These are phyloP conservation scores for Nettapus auritus DNA, from an alignment of 2,113 vertebrate species.

Conservation along the genomic window DNA sequence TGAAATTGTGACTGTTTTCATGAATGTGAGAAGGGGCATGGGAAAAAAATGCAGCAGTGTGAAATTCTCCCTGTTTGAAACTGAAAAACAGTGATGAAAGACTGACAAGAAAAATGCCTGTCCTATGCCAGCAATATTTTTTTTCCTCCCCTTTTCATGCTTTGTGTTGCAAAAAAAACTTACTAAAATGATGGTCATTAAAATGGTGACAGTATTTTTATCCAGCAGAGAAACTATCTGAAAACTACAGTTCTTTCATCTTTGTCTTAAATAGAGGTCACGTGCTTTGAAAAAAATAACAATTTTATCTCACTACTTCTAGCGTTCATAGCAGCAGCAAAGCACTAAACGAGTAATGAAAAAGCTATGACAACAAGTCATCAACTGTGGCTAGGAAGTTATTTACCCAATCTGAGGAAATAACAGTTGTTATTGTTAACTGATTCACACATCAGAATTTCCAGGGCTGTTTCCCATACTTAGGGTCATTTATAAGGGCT, in stretches of 20 bases:
- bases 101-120: not conserved
- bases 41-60: not conserved
- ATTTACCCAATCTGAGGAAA: slow-evolving; percentile 29
- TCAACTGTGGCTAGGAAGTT: slow-evolving; percentile 36
- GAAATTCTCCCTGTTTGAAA: not conserved
- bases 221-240: not conserved
- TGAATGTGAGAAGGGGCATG: not conserved
- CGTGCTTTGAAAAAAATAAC: not conserved
- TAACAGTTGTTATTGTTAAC: slow-evolving; percentile 3
- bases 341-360: not conserved
- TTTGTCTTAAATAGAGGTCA: not conserved
- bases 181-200: not conserved
- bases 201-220: not conserved
- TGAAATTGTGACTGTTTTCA: not conserved
- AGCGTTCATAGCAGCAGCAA: not conserved
- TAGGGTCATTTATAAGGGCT: not conserved
- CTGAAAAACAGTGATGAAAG: not conserved
- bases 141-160: not conserved
- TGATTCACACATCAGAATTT: slow-evolving; percentile 37
- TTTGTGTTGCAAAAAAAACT: not conserved
- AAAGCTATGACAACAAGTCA: slow-evolving; percentile 42
- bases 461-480: not conserved
- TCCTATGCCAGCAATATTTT: not conserved
- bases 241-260: not conserved
- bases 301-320: not conserved